These are phyloP conservation scores for Drosophila anomalata DNA, from an alignment of 2,888 invertebrate species.

Conservation along the genomic window DNA sequence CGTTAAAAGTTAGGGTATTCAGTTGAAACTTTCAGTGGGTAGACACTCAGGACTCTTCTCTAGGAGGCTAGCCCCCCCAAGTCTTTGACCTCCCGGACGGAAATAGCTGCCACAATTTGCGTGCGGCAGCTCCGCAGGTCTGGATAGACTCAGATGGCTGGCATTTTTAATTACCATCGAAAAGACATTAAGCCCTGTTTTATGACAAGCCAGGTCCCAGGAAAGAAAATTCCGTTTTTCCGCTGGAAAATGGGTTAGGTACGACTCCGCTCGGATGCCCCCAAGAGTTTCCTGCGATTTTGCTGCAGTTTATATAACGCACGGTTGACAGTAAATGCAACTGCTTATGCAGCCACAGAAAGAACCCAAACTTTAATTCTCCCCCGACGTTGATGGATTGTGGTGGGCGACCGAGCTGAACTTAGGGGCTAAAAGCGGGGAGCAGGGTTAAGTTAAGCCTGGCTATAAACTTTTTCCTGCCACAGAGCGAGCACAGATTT, in stretches of 20 bases:
- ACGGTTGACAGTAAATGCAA: slow-evolving; percentile 37
- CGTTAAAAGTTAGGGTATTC: not conserved
- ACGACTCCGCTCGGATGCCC: slow-evolving; percentile 22
- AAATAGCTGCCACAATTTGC: slow-evolving; percentile 9
- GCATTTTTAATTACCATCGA: slow-evolving; percentile 63
- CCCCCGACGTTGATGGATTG: slow-evolving; percentile 52
- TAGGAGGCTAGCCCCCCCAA: not conserved
- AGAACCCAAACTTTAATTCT: slow-evolving; percentile 38
- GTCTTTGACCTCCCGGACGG: slow-evolving; percentile 25
- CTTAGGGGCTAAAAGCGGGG: not conserved
- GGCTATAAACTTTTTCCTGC: slow-evolving; percentile 30
- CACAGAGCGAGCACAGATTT: slow-evolving; percentile 38
- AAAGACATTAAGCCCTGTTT: slow-evolving; percentile 46
- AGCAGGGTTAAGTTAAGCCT: slow-evolving; percentile 32
- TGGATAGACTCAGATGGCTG: slow-evolving; percentile 8
- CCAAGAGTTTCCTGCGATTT: slow-evolving; percentile 16
- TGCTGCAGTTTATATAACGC: slow-evolving; percentile 35
- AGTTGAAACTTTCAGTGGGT: not conserved
- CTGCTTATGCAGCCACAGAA: slow-evolving; percentile 35
- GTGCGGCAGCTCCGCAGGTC: slow-evolving; percentile 3
- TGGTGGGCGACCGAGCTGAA: slow-evolving; percentile 21
- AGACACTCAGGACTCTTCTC: not conserved
- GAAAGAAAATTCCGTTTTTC: slow-evolving; percentile 54
- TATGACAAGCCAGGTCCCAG: slow-evolving; percentile 30
- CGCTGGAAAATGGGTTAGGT: slow-evolving; percentile 65